Conservation (phyloP, 2,113 vertebrate species). For the Pelecanoides urinatrix region DNA sequence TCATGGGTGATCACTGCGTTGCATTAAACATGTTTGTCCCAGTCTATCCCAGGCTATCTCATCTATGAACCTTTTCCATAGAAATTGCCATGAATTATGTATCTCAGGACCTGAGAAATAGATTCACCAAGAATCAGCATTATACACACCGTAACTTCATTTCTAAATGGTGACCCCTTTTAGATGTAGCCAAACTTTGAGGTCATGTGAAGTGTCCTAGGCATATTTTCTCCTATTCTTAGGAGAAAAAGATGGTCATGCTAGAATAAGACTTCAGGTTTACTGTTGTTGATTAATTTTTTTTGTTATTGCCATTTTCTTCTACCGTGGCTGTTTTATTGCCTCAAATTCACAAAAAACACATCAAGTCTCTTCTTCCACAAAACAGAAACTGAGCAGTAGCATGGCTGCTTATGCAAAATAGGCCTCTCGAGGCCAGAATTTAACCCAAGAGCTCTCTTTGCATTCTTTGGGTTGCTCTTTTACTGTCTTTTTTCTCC, state of each 20-base stretch:
- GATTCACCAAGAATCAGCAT: not conserved
- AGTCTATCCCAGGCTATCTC: no score
- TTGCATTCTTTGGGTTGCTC: not conserved
- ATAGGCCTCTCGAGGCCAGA: not conserved
- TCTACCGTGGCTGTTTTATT: not conserved
- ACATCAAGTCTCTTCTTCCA: not conserved
- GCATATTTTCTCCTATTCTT: not conserved
- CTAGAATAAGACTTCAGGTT: not conserved
- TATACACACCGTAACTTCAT: fast-evolving
- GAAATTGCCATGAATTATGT: not conserved
- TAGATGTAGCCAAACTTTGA: not conserved
- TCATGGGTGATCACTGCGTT: not conserved
- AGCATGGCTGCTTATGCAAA: not conserved
- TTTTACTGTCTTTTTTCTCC: not conserved
- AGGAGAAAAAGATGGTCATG: not conserved
- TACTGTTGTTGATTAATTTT: not conserved
- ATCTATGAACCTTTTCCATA: no score
- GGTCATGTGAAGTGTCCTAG: not conserved
- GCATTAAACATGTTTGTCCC: not conserved
- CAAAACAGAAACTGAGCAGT: not conserved
- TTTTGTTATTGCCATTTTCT: not conserved
- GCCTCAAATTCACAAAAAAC: not conserved
- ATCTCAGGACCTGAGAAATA: not conserved
- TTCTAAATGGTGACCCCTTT: not conserved
- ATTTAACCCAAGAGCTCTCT: not conserved